Percentiles rank a stretch among this genome's conserved stretches.
Conservation (phyloP, 2,888 invertebrate genomes). For the Meloe dianella region DNA sequence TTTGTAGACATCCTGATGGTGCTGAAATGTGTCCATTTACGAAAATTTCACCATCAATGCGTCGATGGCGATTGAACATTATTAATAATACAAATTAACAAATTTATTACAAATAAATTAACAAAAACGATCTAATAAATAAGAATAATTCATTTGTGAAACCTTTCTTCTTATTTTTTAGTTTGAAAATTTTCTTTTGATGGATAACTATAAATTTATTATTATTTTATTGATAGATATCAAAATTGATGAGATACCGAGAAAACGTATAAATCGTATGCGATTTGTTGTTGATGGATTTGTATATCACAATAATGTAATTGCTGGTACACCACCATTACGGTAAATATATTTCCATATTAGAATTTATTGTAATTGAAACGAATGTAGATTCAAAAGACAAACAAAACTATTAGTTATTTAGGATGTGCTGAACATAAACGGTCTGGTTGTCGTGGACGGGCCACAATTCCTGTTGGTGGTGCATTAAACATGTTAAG, state of each 20-base stretch:
- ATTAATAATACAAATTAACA: conserved; percentile 14
- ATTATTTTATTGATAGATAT: conserved; percentile 36
- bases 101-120: not conserved
- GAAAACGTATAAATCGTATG: conserved; percentile 44
- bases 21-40: conserved; percentile 40
- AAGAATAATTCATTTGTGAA: not conserved
- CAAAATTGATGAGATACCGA: conserved; percentile 26
- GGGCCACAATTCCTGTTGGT: conserved; percentile 50
- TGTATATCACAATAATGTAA: conserved; percentile 52
- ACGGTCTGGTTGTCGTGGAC: conserved; percentile 49
- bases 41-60: conserved; percentile 44
- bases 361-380: too few relatives aligned
- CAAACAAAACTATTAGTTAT: conserved; percentile 37
- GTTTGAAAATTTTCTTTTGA: too few relatives aligned
- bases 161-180: conserved; percentile 8
- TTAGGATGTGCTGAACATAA: conserved; percentile 52
- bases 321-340: conserved; percentile 49
- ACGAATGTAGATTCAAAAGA: not conserved
- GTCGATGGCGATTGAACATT: conserved; percentile 40
- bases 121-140: not conserved
- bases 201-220: conserved; percentile 15
- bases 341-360: conserved; percentile 44
- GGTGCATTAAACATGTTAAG: conserved; percentile 43
- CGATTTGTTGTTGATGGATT: conserved; percentile 51
- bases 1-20: conserved; percentile 42